A percentile compares a stretch with the other conserved stretches of the same genome.
Evolutionary conservation across 2,797 vertebrate species (phyloP).

Genomic region (Micrastur ruficollis): DNA sequence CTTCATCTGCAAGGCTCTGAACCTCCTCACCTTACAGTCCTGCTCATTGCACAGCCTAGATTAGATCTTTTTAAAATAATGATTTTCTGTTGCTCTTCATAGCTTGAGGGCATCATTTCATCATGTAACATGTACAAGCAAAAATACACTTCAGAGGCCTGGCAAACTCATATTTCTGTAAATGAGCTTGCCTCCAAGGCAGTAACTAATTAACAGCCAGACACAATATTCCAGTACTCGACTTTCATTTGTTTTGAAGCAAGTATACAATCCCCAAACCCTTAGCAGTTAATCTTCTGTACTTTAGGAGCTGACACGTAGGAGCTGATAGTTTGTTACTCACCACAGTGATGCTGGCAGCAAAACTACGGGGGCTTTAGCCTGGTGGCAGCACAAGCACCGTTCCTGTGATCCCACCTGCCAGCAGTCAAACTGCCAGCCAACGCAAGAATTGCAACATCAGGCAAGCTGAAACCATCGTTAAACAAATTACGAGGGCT

Average conservation of each 20-base stretch:
- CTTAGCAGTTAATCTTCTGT: neutral
- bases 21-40: neutral
- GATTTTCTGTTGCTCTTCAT: neutral
- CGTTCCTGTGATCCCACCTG: accelerated
- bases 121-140: neutral
- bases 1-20: neutral
- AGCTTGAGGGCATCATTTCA: neutral
- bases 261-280: neutral
- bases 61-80: neutral
- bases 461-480: neutral
- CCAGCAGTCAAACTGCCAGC: too few species aligned
- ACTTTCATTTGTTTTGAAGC: neutral
- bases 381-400: accelerated
- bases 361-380: neutral
- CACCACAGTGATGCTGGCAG: neutral
- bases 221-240: neutral
- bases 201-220: neutral
- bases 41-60: neutral
- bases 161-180: neutral
- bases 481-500: neutral
- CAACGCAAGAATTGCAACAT: neutral
- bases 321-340: neutral
- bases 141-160: neutral
- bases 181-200: neutral
- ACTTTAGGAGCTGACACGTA: neutral